Base-by-base conservation (phyloP, 1,140 invertebrate species). In the Bombus impatiens region DNA sequence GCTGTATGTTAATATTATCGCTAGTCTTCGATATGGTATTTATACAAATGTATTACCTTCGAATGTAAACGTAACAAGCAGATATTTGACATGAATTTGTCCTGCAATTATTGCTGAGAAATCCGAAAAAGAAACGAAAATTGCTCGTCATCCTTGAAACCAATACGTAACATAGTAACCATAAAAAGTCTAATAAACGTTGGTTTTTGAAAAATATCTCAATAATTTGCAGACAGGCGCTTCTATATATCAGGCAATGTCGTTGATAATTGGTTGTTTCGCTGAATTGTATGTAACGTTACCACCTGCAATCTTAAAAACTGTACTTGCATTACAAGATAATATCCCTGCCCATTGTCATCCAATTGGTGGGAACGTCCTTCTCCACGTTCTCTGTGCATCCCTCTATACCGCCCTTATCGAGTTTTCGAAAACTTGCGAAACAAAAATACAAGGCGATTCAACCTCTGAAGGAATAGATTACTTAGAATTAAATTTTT, bases 211-310 rank as follows among this genome's bases (percentile, higher is more conserved):
- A 42, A 32, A 13, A 65, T 53, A 0, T 1, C 15, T 18, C 59
- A 8, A 18, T 78, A 32, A 88, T 32, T 42, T 87, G n/a, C 62
- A 97, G 94, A 97, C 96, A 65, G 97, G 97, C 3, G 97, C 97
- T 13, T 97, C 96, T 83, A 97, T 97, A 96, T 97, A 97, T 94
- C 97, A 97, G 94, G 96, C 97, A 22, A 97, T 97, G 96, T 97
- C 97, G 0, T 93, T 97, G 44, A 96, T 97, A 25, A 92, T 98
- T n/a, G 96, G 96, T 0, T 97, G 97, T 89, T 96, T 97, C 74
- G 96, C 96, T 1, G 96, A 97, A 90, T 95, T 97, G 6, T 96
- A 96, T 91, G 96, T 97, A 86, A 97, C 96, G 84, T 89, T 97
- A 15, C 96, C 97, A 1, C 94, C 95, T 42, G 94, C 95, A 1